Conservation (phyloP, 2,888 invertebrate species). For the Lycocerus yunnanus region DNA sequence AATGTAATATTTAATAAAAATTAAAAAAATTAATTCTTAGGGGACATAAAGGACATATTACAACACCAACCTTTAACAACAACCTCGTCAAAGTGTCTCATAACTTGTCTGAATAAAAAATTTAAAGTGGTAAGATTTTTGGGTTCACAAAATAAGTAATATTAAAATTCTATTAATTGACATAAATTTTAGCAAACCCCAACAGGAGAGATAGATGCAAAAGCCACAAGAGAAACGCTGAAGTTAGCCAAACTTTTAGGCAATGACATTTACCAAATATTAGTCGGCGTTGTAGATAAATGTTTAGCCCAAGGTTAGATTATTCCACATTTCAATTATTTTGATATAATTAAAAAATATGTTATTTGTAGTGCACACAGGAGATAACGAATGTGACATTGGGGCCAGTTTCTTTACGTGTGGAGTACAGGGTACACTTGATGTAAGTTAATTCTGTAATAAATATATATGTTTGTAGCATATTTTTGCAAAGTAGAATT, state of each 20-base stretch:
- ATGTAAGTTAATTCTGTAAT: too few relatives aligned
- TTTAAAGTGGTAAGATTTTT: background rate
- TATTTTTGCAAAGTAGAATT: too few relatives aligned
- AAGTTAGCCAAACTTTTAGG: background rate
- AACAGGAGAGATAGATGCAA: background rate
- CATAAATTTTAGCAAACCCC: background rate
- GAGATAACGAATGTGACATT: too few relatives aligned
- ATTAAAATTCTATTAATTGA: background rate
- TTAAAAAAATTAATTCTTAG: background rate
- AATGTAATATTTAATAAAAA: too few relatives aligned
- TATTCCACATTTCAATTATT: too few relatives aligned
- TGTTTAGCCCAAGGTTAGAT: background rate
- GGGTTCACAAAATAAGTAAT: background rate
- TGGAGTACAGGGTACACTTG: too few relatives aligned
- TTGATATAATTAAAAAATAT: too few relatives aligned
- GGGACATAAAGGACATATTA: background rate
- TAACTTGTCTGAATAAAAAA: background rate
- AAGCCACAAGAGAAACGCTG: background rate
- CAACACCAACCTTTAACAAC: background rate
- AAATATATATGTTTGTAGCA: too few relatives aligned
- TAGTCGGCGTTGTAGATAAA: background rate
- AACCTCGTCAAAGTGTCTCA: background rate
- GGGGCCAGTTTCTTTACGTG: too few relatives aligned
- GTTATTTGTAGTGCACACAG: too few relatives aligned
- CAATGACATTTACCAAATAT: background rate